Evolutionary conservation across 2,113 vertebrate genomes (phyloP), one percentile per base, ranked within the genome.

Genomic region (Strix uralensis): DNA sequence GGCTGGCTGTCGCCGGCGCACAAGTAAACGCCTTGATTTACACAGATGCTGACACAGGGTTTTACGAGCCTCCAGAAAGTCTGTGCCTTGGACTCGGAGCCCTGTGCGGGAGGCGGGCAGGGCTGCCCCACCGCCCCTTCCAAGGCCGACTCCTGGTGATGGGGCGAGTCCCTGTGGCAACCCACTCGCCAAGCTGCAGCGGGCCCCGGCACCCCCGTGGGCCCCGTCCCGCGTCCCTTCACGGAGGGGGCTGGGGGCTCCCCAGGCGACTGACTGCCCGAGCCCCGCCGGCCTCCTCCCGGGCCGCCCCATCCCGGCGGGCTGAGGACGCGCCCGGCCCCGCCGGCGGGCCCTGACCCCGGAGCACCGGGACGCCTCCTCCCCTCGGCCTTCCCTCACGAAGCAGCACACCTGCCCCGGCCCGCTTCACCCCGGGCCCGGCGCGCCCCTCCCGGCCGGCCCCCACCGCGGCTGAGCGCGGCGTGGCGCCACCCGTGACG

Each of bases 171-270:
- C 14, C 49, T 4, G 42, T 3, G 36, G 57, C 29, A 19, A 51
- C 34, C 49, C 44, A 5, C 49, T 75, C 32, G 11, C 49, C 69
- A 22, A 5, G 26, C 46, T 5, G 26, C 54, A 49, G 52, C 7
- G 3, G 15, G 36, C 13, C 30, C 10, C 52, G 13, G 47, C 36
- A 19, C 3, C 6, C 5, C 36, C 14, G 4, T 2, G 77, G 47
- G 71, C 36, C 36, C 59, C 4, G 21, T 47, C 69, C 38, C 23
- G 10, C 34, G 4, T 11, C 13, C 20, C 74, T 49, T 49, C 65
- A 32, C 7, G 1, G 22, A 10, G 10, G 11, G 20, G 1, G 2
- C 16, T 6, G 26, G 5, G 49, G 26, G 15, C 10, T 46, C 17
- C 23, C 27, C 30, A 19, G 8, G 44, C 8, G 10, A 19, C 15